Evolutionary conservation across 1,140 invertebrate species (phyloP), one percentile per base, ranked within the genome.

Genomic region (Plectrocnemia conspersa): DNA sequence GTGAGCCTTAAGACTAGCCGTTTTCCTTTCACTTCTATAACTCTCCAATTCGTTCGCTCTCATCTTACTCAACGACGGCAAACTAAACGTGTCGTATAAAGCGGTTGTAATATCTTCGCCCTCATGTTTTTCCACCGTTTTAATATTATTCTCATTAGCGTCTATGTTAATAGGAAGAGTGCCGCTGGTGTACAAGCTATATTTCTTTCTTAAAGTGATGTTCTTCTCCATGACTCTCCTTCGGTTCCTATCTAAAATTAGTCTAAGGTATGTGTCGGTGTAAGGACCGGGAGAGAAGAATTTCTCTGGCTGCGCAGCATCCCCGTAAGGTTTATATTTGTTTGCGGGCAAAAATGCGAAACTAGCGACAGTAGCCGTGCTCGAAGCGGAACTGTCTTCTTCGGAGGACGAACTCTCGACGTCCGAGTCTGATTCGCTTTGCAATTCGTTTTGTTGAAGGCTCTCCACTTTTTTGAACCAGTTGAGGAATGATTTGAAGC

Each of bases 311-410:
- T 64, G 59, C 16, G 63, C 61, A 29, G 64, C 59, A 33, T 69
- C 53, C 29, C 70, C 61, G 64, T 68, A 64, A 64, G 79, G 74
- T 33, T 67, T 63, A 62, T 78, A 78, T 22, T 69, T 65, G 16
- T 68, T 65, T 2, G 80, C 78, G n/a, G 75, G 66, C 42, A 83
- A 66, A 64, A 84, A 88, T 5, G 83, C 79, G 65, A 89, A 88
- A 62, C 84, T 86, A 5, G 76, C 79, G 0, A 81, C 82, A 0
- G 84, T 86, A 13, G 83, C 78, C 13, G 82, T 85, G 61, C 85
- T 87, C 59, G 81, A 77, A 16, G 77, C 68, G 4, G 59, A 61
- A 29, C 59, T 61, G 21, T 57, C 35, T 9, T 54, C 70, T 9
- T 66, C 68, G 52, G 69, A 72, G 2, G 67, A 69, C 10, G 73